Percentiles rank a stretch among this genome's conserved stretches.
Evolutionary conservation across 2,797 vertebrate species (phyloP).

Genomic region (Sphaeramia orbicularis): DNA sequence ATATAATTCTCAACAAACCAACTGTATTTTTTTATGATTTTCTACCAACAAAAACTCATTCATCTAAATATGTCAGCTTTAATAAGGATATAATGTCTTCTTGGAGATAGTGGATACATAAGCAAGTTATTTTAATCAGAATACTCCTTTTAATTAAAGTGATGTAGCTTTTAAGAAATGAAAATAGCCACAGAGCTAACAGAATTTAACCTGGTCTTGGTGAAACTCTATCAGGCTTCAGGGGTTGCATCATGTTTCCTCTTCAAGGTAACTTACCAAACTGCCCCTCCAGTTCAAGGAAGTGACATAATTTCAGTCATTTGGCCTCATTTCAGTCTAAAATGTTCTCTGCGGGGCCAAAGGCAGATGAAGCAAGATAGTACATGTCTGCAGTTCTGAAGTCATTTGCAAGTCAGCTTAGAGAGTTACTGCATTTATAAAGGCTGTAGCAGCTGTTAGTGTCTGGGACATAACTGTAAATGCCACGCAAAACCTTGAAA

Average conservation of each 20-base stretch:
- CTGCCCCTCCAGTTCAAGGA: conserved; percentile 38
- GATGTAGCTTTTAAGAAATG: background rate
- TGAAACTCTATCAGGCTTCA: background rate
- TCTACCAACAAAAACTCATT: no score
- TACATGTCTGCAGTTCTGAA: background rate
- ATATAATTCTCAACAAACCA: no score
- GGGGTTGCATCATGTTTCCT: conserved; percentile 22
- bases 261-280: conserved; percentile 36
- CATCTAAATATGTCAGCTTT: background rate
- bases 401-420: background rate
- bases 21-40: no score
- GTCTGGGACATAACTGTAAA: no score
- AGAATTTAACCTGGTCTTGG: background rate
- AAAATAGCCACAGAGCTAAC: background rate
- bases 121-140: background rate
- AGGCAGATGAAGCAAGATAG: conserved; percentile 13
- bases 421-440: background rate
- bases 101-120: background rate
- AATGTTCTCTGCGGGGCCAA: conserved; percentile 35
- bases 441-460: background rate
- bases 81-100: background rate
- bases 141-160: background rate
- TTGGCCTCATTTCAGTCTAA: conserved; percentile 14
- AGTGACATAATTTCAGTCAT: conserved; percentile 8
- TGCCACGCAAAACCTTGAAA: background rate